phyloP scores from a whole-genome alignment of 2,797 vertebrate species.

The Fistularia commersonii region DNA sequence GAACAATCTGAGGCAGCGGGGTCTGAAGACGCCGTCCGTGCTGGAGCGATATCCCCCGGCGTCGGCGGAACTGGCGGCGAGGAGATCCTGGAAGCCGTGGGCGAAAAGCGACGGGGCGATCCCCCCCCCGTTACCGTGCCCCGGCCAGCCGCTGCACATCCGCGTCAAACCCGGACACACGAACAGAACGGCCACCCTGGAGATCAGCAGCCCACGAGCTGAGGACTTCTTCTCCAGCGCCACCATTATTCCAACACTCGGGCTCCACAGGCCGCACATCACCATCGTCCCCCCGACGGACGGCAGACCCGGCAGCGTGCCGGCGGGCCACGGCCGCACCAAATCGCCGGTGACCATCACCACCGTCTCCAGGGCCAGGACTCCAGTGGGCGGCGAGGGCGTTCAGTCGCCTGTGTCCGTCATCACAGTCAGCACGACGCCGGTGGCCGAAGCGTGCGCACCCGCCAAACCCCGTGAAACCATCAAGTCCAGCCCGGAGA shows the following conservation, averaged over 20 bases:
- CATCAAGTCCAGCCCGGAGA: slow-evolving; percentile 87
- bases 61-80: slow-evolving; percentile 76
- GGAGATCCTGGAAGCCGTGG: slow-evolving; percentile 90
- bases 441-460: slow-evolving; percentile 74
- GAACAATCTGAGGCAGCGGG: slow-evolving; percentile 89
- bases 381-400: slow-evolving; percentile 74
- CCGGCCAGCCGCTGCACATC: slow-evolving; percentile 90
- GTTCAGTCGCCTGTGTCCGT: slow-evolving; percentile 87
- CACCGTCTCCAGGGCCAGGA: slow-evolving; percentile 85
- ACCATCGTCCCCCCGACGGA: slow-evolving; percentile 89
- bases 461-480: slow-evolving; percentile 76
- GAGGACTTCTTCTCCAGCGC: slow-evolving; percentile 96
- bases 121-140: slow-evolving; percentile 79
- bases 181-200: slow-evolving; percentile 90
- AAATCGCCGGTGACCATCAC: slow-evolving; percentile 93
- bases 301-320: slow-evolving; percentile 63
- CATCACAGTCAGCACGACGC: slow-evolving; percentile 86
- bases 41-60: slow-evolving; percentile 90
- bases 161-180: slow-evolving; percentile 88
- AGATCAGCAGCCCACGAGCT: slow-evolving; percentile 89
- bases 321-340: slow-evolving; percentile 46
- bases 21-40: slow-evolving; percentile 83
- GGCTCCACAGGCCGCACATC: slow-evolving; percentile 90
- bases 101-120: slow-evolving; percentile 84
- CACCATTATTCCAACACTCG: slow-evolving; percentile 91